Conservation (phyloP, 1,140 invertebrate genomes). For the Tachypleus tridentatus region DNA sequence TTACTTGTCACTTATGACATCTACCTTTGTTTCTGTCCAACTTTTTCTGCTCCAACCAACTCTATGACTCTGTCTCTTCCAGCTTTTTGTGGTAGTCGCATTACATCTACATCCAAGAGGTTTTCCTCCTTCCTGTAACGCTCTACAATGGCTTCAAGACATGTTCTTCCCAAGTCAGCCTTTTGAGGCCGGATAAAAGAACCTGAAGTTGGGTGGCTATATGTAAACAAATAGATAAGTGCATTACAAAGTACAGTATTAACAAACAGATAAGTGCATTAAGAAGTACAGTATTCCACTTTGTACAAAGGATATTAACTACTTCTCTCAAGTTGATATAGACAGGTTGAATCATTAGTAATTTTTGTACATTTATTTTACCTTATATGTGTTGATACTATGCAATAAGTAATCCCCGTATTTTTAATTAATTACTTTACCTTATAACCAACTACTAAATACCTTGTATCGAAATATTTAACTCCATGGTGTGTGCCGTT, state of each 20-base stretch:
- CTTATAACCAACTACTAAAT: slow-evolving; percentile 19
- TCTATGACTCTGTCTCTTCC: slow-evolving; percentile 17
- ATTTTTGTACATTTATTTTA: too few species aligned
- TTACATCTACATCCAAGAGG: slow-evolving; percentile 2
- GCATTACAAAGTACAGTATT: too few species aligned
- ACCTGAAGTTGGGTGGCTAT: slow-evolving; percentile 15
- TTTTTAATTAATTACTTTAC: too few species aligned
- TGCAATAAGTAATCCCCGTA: too few species aligned
- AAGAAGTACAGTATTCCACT: not conserved
- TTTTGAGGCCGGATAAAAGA: slow-evolving; percentile 19
- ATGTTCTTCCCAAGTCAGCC: slow-evolving; percentile 18
- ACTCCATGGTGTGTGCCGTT: slow-evolving; percentile 67
- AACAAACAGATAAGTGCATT: not conserved
- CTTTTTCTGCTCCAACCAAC: slow-evolving; percentile 20
- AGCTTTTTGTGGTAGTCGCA: slow-evolving; percentile 17
- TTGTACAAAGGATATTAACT: slow-evolving; percentile 9
- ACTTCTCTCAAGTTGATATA: too few species aligned
- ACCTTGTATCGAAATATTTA: slow-evolving; percentile 69
- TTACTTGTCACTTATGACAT: not conserved
- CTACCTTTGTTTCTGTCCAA: slow-evolving; percentile 20
- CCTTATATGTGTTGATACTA: too few species aligned
- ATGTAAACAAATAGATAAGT: slow-evolving; percentile 2
- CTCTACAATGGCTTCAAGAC: slow-evolving; percentile 11
- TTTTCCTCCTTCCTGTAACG: slow-evolving; percentile 12
- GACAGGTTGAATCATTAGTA: too few species aligned